Conservation (phyloP, 2,888 invertebrate species). For the Strigamia transsilvanica region DNA sequence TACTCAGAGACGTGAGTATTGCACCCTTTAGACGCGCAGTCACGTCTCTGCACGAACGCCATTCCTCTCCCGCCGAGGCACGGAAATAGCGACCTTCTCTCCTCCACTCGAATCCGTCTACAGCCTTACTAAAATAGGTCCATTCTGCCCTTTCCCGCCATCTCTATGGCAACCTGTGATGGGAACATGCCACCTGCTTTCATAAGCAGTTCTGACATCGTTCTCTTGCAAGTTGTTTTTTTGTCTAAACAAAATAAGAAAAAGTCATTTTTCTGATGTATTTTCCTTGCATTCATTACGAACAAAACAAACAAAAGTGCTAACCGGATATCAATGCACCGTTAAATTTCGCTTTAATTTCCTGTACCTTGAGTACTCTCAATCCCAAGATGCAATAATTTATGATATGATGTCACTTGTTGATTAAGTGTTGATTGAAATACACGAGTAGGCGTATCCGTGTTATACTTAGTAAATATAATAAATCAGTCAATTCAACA, state of each 20-base stretch:
- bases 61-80: not conserved
- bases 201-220: not conserved
- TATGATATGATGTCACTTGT: not conserved
- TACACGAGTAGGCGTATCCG: not conserved
- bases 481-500: not conserved
- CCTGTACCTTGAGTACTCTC: not conserved
- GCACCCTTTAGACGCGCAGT: slow-evolving; percentile 8
- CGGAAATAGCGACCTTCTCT: not conserved
- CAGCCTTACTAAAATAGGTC: not conserved
- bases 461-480: not conserved
- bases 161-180: slow-evolving; percentile 1
- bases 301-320: not conserved
- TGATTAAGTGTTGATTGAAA: not conserved
- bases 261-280: not conserved
- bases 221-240: not conserved
- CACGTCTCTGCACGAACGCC: not conserved
- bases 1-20: slow-evolving; percentile 2
- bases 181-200: slow-evolving; percentile 8
- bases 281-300: no score
- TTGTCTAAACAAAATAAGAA: not conserved
- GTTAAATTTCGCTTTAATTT: not conserved
- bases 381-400: not conserved
- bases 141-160: not conserved
- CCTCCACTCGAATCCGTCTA: not conserved
- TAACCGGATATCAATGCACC: not conserved